Conservation (phyloP, 2,113 vertebrate species). For the Rhynchomys soricoides region DNA sequence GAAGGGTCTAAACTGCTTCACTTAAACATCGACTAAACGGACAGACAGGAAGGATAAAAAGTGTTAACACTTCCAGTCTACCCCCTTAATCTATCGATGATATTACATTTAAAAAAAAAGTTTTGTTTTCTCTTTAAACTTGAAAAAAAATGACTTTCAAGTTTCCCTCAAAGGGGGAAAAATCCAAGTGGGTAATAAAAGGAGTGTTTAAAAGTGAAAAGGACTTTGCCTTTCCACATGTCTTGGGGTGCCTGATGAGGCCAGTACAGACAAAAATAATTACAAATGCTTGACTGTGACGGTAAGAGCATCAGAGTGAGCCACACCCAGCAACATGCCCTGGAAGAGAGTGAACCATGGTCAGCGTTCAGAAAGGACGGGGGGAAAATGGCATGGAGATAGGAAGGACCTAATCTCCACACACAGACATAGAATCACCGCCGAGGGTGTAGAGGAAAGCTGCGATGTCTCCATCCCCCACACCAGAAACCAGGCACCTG, state of each 20-base stretch:
- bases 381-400: background rate
- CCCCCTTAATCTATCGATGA: no score
- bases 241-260: background rate
- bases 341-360: no score
- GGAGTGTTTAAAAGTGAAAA: background rate
- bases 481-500: rapidly evolving
- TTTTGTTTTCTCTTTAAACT: background rate
- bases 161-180: background rate
- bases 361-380: rapidly evolving
- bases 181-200: rapidly evolving
- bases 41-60: background rate
- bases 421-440: no score
- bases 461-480: rapidly evolving
- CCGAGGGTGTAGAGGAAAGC: no score
- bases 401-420: background rate
- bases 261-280: rapidly evolving
- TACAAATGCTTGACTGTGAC: rapidly evolving
- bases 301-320: rapidly evolving
- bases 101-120: background rate
- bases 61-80: rapidly evolving
- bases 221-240: background rate
- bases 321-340: rapidly evolving
- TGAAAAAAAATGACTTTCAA: background rate
- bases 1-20: background rate
- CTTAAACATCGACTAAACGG: background rate